A percentile compares a stretch with the other conserved stretches of the same genome.
These are phyloP conservation scores for Dascyllus trimaculatus DNA, from an alignment of 2,113 vertebrate species.

Conservation along the genomic window DNA sequence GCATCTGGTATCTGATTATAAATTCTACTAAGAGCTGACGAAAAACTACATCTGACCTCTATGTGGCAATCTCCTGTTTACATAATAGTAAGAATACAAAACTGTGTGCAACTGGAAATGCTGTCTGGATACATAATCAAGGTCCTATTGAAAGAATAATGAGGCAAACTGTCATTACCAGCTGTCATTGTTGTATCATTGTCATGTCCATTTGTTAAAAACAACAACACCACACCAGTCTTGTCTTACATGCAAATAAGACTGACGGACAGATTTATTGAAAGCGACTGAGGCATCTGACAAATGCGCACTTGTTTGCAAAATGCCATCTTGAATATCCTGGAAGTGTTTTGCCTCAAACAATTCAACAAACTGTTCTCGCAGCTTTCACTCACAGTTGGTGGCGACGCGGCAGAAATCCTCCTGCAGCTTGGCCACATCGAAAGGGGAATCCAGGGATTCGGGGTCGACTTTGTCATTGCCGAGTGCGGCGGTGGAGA, in stretches of 20 bases:
- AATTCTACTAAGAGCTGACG: background rate
- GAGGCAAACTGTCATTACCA: too few species aligned
- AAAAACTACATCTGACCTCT: too few species aligned
- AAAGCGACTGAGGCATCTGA: too few species aligned
- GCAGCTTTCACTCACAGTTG: constrained; percentile 86
- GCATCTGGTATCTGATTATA: constrained; percentile 13
- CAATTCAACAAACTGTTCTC: background rate
- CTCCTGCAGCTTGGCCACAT: constrained; percentile 96
- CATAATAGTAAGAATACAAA: background rate
- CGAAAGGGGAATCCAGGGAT: constrained; percentile 88
- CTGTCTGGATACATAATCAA: background rate
- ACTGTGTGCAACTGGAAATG: too few species aligned
- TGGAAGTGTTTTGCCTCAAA: background rate
- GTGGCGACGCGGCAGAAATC: constrained; percentile 94
- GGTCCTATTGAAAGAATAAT: too few species aligned
- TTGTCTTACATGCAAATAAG: too few species aligned
- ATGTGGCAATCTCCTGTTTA: background rate
- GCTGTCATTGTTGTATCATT: too few species aligned
- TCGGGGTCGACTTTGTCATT: constrained; percentile 90
- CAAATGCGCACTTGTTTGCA: too few species aligned
- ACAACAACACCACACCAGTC: too few species aligned
- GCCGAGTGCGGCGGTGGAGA: constrained; percentile 91
- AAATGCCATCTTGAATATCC: too few species aligned
- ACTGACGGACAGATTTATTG: too few species aligned
- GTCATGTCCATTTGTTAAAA: too few species aligned